phyloP scores from a whole-genome alignment of 2,113 vertebrate species.

The Mungos mungo region DNA sequence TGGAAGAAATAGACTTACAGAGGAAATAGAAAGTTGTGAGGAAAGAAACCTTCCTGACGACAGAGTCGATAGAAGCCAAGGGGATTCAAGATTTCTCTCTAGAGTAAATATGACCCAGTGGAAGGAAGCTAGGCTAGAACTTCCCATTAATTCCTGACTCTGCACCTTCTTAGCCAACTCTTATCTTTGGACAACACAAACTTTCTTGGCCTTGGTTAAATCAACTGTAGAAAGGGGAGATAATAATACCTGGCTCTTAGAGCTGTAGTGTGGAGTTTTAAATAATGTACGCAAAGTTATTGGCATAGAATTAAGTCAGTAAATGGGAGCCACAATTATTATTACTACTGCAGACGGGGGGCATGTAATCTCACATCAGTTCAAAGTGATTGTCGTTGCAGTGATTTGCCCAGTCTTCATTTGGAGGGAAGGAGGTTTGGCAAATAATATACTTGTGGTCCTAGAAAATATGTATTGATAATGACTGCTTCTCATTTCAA shows the following conservation, averaged over 20 bases:
- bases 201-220: neutral
- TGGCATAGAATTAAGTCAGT: neutral
- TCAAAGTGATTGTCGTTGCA: neutral
- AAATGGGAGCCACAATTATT: neutral
- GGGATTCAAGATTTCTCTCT: neutral
- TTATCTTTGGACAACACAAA: neutral
- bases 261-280: neutral
- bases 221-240: neutral
- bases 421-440: neutral
- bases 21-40: slow-evolving; percentile 48
- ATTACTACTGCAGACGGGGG: neutral
- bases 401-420: neutral
- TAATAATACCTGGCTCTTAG: neutral
- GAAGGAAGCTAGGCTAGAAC: neutral
- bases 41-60: neutral
- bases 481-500: slow-evolving; percentile 32
- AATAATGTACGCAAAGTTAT: neutral
- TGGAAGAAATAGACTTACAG: slow-evolving; percentile 42
- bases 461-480: neutral
- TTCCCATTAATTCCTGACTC: neutral
- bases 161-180: neutral
- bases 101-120: neutral
- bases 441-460: neutral
- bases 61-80: neutral
- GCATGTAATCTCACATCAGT: neutral